A percentile compares a stretch with the other conserved stretches of the same genome.
These are phyloP conservation scores for Cyphomyrus plagiostoma DNA, from an alignment of 2,113 vertebrate species.

Conservation along the genomic window DNA sequence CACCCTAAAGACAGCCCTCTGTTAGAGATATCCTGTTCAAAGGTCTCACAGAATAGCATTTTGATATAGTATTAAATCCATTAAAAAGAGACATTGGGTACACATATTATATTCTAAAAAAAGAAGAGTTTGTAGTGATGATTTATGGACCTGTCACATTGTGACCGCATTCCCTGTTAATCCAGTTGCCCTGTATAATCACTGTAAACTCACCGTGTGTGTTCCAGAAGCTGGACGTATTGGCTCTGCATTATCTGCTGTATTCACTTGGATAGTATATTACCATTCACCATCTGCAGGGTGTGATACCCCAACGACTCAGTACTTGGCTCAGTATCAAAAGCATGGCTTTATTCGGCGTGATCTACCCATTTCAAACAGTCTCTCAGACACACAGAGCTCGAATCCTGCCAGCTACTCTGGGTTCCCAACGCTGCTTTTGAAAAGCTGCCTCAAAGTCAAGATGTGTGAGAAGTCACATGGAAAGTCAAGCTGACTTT, in stretches of 20 bases:
- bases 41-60: background rate
- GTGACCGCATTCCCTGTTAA: background rate
- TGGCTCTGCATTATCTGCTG: conserved; percentile 2
- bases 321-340: conserved; percentile 12
- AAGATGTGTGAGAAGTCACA: background rate
- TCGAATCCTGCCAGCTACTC: conserved; percentile 6
- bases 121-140: background rate
- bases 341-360: conserved; percentile 15
- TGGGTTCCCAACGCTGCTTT: background rate
- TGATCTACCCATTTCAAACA: conserved; percentile 10
- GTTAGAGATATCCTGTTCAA: background rate
- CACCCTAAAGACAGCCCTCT: background rate
- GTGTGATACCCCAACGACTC: conserved; percentile 15
- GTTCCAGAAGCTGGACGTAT: conserved; percentile 3
- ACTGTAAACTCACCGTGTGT: conserved; percentile 9
- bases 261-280: background rate
- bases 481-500: background rate
- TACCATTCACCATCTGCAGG: conserved; percentile 22
- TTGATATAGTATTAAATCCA: background rate
- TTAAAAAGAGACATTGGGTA: background rate
- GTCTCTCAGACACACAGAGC: conserved; percentile 10
- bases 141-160: background rate
- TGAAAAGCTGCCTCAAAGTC: conserved; percentile 11
- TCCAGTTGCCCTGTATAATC: background rate
- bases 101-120: background rate